These are phyloP conservation scores for Pomatorhinus ruficollis DNA, from an alignment of 2,113 vertebrate genomes.

Conservation along the genomic window DNA sequence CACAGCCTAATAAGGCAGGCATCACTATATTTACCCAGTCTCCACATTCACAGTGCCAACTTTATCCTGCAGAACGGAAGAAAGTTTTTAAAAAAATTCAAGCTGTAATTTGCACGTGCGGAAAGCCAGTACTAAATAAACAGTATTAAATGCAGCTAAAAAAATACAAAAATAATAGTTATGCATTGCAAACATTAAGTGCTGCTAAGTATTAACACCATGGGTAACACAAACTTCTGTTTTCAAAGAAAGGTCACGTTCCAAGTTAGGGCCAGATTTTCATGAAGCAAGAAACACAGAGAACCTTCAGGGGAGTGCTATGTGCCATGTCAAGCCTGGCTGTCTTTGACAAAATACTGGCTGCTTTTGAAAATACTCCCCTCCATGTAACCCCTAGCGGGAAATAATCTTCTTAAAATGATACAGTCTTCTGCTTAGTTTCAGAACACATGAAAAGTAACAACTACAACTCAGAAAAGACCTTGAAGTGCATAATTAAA, in stretches of 20 bases:
- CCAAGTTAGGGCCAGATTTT: neutral
- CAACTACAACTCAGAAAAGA: neutral
- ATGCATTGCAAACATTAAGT: neutral
- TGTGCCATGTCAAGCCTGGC: neutral
- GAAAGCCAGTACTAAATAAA: neutral
- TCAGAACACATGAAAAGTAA: neutral
- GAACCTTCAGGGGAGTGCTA: neutral
- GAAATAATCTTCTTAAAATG: neutral
- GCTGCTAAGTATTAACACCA: neutral
- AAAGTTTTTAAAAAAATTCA: neutral
- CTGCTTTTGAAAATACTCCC: neutral
- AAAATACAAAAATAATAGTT: neutral
- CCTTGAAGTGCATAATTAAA: rapidly evolving
- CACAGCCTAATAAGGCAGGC: neutral
- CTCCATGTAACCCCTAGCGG: rapidly evolving
- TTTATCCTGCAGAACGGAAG: neutral
- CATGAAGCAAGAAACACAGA: neutral
- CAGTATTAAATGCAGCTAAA: neutral
- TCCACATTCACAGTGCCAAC: neutral
- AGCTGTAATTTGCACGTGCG: neutral
- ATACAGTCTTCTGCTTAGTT: neutral
- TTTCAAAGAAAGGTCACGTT: neutral
- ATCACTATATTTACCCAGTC: neutral
- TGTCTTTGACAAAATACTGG: neutral
- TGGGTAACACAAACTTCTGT: neutral